These are phyloP conservation scores for Ceryle rudis DNA, from an alignment of 2,797 vertebrate genomes.

Conservation along the genomic window DNA sequence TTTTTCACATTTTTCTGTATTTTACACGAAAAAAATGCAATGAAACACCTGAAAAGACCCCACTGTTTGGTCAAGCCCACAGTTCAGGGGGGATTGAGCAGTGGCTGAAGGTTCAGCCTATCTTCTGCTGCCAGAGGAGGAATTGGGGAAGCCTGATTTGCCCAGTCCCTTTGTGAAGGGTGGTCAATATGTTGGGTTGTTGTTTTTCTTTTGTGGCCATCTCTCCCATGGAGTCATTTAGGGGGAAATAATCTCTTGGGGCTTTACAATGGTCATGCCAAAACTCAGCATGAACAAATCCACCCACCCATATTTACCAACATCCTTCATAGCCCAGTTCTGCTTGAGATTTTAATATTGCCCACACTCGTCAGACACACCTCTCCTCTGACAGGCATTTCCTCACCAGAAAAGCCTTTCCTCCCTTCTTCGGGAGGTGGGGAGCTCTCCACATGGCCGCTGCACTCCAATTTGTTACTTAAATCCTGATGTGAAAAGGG, in stretches of 20 bases:
- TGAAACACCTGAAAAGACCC: neutral
- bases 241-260: neutral
- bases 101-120: neutral
- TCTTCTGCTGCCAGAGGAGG: neutral
- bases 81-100: neutral
- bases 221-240: neutral
- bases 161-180: neutral
- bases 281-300: neutral
- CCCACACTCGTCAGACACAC: rapidly evolving
- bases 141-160: neutral
- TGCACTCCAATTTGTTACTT: rapidly evolving
- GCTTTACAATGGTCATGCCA: neutral
- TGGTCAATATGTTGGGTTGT: neutral
- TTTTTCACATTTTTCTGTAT: neutral
- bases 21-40: neutral
- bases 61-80: neutral
- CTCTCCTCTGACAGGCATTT: neutral
- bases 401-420: neutral
- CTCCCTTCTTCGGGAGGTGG: neutral
- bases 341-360: neutral
- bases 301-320: neutral
- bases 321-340: rapidly evolving
- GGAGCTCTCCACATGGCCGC: neutral
- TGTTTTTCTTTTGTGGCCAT: rapidly evolving
- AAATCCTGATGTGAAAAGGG: neutral